Base-by-base conservation (phyloP, 2,888 invertebrate genomes). In the Papilio demoleus region DNA sequence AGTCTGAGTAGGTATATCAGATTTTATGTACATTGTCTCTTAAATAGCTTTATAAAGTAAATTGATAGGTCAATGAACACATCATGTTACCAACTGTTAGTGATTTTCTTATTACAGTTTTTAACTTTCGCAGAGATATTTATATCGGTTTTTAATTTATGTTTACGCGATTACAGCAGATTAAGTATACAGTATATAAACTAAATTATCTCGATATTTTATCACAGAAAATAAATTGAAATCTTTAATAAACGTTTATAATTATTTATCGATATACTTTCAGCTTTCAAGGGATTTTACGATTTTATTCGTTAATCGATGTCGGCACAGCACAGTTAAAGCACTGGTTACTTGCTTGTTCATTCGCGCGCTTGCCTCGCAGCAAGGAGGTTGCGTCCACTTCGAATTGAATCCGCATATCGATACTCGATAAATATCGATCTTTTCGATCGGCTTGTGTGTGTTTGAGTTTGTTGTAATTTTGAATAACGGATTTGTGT, bases 291-390 rank as follows among this genome's bases (percentile, higher is more conserved):
- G 42, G 27, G 61, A 61, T 56, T 61, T 38, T 67, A 67, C 70
- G 72, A 75, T 71, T 74, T 73, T 70, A 71, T 67, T 71, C 67
- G 70, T 71, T 70, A 74, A 75, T 77, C 71, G 76, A 76, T 72
- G 73, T 76, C 73, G 66, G 72, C 72, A 74, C 71, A 75, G 73
- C 72, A 74, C 75, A 50, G 69, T 62, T 62, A 45, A 61, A 67
- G 71, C 53, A 64, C 67, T 70, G 58, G 65, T 60, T 62, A 56
- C 53, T 53, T 27, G 69, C 66, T 71, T 19, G 71, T 62, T 88
- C 91, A 91, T 89, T 91, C 90, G 86, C 83, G 87, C 84, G 84
- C 82, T 81, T 81, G 88, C 87, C 82, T 79, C 82, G 80, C 82
- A 75, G 75, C 78, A 81, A 75, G 82, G 75, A 85, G 88, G 88